phyloP scores from a whole-genome alignment of 2,888 invertebrate species.

The Phragmatobia fuliginosa region DNA sequence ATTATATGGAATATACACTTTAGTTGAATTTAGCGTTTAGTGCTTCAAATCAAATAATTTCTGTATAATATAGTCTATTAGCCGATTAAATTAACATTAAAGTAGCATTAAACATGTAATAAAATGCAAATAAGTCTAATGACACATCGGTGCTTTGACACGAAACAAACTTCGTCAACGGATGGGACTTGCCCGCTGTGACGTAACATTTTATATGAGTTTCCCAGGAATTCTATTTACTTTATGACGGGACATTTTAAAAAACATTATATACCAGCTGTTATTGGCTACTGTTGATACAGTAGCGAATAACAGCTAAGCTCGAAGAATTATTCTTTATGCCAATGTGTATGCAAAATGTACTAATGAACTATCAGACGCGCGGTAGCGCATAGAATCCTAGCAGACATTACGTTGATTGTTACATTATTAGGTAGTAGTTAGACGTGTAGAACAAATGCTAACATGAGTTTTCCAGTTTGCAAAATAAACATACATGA shows the following conservation, averaged over 20 bases:
- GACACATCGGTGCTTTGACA: constrained; percentile 23
- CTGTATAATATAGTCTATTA: neutral
- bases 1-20: too few relatives aligned
- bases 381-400: neutral
- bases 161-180: constrained; percentile 27
- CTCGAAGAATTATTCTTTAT: too few relatives aligned
- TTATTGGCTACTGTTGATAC: too few relatives aligned
- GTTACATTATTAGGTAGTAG: neutral
- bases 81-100: neutral
- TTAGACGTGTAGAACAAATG: neutral
- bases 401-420: neutral
- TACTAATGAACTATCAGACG: too few relatives aligned
- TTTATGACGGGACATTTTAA: neutral
- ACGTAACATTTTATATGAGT: constrained; percentile 33
- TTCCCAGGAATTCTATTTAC: constrained; percentile 21
- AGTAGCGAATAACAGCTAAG: too few relatives aligned
- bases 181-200: constrained; percentile 34
- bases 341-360: neutral
- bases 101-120: neutral
- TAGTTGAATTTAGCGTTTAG: neutral
- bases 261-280: neutral
- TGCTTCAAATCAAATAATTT: neutral
- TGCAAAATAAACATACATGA: neutral
- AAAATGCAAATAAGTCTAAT: constrained; percentile 3
- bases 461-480: neutral